Base-by-base conservation (phyloP, 2,888 invertebrate species). In the Chydorus sphaericus region DNA sequence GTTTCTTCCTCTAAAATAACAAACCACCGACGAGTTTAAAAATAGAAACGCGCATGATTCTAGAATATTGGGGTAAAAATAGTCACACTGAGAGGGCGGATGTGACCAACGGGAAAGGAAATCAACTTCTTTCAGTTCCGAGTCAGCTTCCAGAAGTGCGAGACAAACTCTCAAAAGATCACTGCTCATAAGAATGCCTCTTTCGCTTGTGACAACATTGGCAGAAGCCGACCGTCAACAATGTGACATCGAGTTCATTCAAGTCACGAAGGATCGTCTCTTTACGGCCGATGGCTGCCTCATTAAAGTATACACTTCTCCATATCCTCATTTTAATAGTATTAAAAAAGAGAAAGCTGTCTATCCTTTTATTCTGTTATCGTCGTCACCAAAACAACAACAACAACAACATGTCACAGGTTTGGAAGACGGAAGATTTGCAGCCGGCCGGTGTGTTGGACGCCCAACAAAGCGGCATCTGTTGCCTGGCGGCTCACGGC, bases 381-480 rank as follows among this genome's bases (percentile, higher is more conserved):
- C n/a, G n/a, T n/a, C n/a, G n/a, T n/a, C n/a, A n/a, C 11, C 52
- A 7, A 44, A 48, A 18, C 48, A 11, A 31, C 14, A n/a, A 33
- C 33, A 11, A 20, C 14, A 14, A 29, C 38, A 36, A 55, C 61
- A 48, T 51, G 39, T 65, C 66, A 48, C 60, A 76, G 75, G 66
- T 72, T 8, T 77, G 75, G 75, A 66, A 66, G 30, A 61, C 65
- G 33, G 36, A 36, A 53, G 70, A 75, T 61, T 64, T 77, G 44
- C 69, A 68, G 54, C 67, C 71, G 39, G 33, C 70, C 5, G 64
- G 65, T 11, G 71, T 74, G 64, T 68, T 73, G 14, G 60, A 72
- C 59, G 81, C 81, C 5, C 81, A 82, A 64, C 72, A 72, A 8
- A 77, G 77, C 16, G 78, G 79, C 57, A 70, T 77, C 39, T 80